These are phyloP conservation scores for Napeogenes inachia DNA, from an alignment of 2,888 invertebrate genomes.

Conservation along the genomic window DNA sequence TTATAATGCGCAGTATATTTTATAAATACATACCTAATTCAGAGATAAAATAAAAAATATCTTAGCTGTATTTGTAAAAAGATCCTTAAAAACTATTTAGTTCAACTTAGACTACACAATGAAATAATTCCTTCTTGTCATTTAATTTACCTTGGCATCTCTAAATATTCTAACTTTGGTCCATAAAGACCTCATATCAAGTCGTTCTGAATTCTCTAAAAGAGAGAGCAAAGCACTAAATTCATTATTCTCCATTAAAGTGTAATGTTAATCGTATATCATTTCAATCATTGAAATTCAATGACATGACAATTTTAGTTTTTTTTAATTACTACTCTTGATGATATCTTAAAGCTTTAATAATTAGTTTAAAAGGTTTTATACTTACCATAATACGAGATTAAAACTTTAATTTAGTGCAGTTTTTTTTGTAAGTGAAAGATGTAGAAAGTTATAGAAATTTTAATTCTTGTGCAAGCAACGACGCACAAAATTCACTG, in stretches of 20 bases:
- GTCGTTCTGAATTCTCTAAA: conserved; percentile 4
- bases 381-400: conserved; percentile 30
- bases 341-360: conserved; percentile 7
- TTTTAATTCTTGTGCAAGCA: conserved; percentile 28
- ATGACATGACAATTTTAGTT: conserved; percentile 28
- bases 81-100: no score
- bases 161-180: conserved; percentile 45
- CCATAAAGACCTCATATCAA: conserved; percentile 55
- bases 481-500: conserved; percentile 44
- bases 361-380: conserved; percentile 27
- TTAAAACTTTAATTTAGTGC: no score
- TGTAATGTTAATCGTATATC: conserved; percentile 15
- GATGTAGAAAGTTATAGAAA: background rate
- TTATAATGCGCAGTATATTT: conserved; percentile 1
- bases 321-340: conserved; percentile 12
- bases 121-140: background rate
- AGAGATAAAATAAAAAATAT: no score
- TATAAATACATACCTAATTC: background rate
- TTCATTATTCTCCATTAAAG: conserved; percentile 20
- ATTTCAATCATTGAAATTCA: conserved; percentile 11
- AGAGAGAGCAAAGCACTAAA: conserved; percentile 6
- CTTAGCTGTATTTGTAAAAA: no score
- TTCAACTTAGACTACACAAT: background rate
- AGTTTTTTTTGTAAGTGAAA: no score
- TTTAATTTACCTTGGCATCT: conserved; percentile 21